A percentile compares a stretch with the other conserved stretches of the same genome.
Evolutionary conservation across 1,140 invertebrate species (phyloP).

Genomic region (Spodoptera frugiperda): DNA sequence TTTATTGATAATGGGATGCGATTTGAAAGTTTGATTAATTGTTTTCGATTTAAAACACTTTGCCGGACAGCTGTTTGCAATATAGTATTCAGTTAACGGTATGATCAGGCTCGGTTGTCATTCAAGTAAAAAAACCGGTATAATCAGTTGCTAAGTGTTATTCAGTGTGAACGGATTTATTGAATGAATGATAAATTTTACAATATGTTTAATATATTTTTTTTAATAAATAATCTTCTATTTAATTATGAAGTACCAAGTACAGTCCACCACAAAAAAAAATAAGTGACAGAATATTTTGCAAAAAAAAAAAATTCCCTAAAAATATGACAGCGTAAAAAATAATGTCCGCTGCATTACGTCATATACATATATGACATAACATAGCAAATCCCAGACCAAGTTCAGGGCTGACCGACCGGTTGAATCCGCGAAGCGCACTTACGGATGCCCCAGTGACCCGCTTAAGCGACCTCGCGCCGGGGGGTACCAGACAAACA

Average conservation of each 20-base stretch:
- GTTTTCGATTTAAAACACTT: no score
- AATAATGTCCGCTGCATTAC: conserved; percentile 6
- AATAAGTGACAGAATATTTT: not conserved
- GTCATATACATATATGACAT: conserved; percentile 59
- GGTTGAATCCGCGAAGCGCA: conserved; percentile 58
- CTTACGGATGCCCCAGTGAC: conserved; percentile 66
- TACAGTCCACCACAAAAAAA: not conserved
- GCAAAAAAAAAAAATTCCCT: not conserved
- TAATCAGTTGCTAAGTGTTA: no score
- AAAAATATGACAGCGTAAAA: not conserved
- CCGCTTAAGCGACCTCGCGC: conserved; percentile 60
- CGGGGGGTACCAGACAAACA: conserved; percentile 10
- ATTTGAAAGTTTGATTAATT: no score
- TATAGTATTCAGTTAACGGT: no score
- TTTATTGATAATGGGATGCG: not conserved
- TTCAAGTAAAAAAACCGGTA: no score
- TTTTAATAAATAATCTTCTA: not conserved
- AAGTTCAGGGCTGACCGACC: conserved; percentile 72
- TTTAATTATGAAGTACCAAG: not conserved
- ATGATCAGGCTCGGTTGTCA: no score
- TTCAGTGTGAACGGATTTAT: no score
- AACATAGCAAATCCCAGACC: conserved; percentile 62
- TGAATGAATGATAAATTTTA: no score
- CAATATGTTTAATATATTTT: not conserved
- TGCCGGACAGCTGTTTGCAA: no score